Conservation (phyloP, 2,888 invertebrate genomes). For the Amaurobius ferox region DNA sequence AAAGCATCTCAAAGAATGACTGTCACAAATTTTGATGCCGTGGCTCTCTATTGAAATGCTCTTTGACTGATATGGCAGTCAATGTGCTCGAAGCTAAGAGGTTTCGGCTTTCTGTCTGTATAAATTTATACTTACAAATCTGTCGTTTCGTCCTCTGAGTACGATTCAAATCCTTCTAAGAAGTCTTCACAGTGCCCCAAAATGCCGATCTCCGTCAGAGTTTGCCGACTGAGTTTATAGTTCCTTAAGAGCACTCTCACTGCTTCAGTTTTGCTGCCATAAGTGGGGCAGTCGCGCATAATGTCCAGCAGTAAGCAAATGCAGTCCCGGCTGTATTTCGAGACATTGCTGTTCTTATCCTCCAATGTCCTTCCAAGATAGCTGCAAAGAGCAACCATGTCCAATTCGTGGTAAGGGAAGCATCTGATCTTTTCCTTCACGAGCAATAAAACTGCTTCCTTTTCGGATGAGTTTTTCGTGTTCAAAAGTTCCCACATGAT, state of each 20-base stretch:
- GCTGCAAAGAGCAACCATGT: conserved; percentile 22
- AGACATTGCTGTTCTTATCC: background rate
- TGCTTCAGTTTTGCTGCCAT: background rate
- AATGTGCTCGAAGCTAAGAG: no score
- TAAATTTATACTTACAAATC: no score
- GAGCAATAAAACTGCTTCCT: conserved; percentile 13
- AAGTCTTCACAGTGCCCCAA: background rate
- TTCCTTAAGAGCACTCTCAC: background rate
- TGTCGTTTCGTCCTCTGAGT: background rate
- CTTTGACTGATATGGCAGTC: no score
- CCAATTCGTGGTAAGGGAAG: conserved; percentile 33
- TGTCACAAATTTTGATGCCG: no score
- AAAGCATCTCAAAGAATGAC: no score
- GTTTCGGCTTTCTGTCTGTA: no score
- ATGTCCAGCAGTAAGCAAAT: conserved; percentile 2
- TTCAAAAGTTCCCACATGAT: conserved; percentile 32
- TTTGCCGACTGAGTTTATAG: background rate
- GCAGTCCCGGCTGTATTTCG: conserved; percentile 10
- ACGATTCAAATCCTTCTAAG: background rate
- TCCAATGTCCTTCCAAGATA: background rate
- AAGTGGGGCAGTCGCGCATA: conserved; percentile 19
- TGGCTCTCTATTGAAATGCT: no score
- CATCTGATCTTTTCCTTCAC: background rate
- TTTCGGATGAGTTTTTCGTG: background rate
- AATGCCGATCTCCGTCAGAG: conserved; percentile 13